Conservation (phyloP, 1,140 invertebrate genomes). For the Epicauta chinensis region DNA sequence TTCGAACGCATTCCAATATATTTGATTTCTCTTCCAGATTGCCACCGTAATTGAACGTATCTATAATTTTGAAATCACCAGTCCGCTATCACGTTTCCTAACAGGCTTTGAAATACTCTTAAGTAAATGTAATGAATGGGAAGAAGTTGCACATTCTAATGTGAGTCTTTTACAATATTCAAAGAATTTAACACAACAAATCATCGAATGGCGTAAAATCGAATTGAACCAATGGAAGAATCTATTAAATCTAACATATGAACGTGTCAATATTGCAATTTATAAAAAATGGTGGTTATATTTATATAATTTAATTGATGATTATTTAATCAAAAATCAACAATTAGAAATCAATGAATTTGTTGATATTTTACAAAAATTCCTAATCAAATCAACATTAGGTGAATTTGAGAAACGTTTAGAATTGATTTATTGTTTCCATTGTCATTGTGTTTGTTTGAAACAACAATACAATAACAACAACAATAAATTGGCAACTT, state of each 20-base stretch:
- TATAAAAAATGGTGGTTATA: constrained; percentile 81
- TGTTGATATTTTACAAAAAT: constrained; percentile 62
- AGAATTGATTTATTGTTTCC: constrained; percentile 70
- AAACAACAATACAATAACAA: constrained; percentile 29
- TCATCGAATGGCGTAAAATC: constrained; percentile 86
- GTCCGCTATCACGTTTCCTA: constrained; percentile 80
- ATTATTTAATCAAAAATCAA: constrained; percentile 37
- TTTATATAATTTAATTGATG: constrained; percentile 56
- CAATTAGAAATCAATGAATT: constrained; percentile 35
- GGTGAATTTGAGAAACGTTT: constrained; percentile 78
- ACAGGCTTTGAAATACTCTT: constrained; percentile 86
- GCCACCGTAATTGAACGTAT: constrained; percentile 65
- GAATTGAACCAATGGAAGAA: constrained; percentile 85
- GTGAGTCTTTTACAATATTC: constrained; percentile 74
- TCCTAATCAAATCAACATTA: constrained; percentile 77
- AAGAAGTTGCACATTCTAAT: constrained; percentile 78
- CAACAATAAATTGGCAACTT: constrained; percentile 42
- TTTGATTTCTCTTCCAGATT: constrained; percentile 29
- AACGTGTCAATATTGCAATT: constrained; percentile 32
- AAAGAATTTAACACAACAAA: constrained; percentile 65
- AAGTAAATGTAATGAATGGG: constrained; percentile 83
- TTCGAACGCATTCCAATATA: background rate
- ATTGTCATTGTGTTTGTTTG: constrained; percentile 62
- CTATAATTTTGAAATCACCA: constrained; percentile 68
- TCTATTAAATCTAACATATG: constrained; percentile 58